phyloP scores from a whole-genome alignment of 2,797 vertebrate genomes.

The Scleropages formosus region DNA sequence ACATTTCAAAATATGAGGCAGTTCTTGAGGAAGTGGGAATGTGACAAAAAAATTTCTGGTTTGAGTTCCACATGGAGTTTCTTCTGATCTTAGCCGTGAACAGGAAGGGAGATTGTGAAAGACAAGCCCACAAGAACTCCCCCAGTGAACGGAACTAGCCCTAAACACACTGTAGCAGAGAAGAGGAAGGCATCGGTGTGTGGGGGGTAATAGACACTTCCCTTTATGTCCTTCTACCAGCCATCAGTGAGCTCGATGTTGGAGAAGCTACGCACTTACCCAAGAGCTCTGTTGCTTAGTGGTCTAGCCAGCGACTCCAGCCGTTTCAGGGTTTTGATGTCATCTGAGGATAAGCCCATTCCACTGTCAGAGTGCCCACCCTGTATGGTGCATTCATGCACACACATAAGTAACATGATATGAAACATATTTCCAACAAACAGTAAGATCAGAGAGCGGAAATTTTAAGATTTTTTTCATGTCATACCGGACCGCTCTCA shows the following conservation, averaged over 20 bases:
- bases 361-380: conserved; percentile 81
- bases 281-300: conserved; percentile 84
- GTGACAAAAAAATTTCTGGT: background rate
- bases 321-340: conserved; percentile 79
- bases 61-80: background rate
- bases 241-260: conserved; percentile 29
- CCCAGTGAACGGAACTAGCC: background rate
- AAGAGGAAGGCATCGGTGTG: conserved; percentile 29
- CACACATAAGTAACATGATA: background rate
- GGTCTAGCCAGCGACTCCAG: conserved; percentile 80
- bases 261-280: conserved; percentile 69
- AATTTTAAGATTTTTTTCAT: too few relatives aligned
- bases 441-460: too few relatives aligned
- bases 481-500: too few relatives aligned
- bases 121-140: too few relatives aligned
- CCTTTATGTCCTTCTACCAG: conserved; percentile 26
- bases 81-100: too few relatives aligned
- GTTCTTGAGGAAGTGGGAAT: too few relatives aligned
- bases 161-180: conserved; percentile 63
- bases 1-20: too few relatives aligned
- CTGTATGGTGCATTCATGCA: conserved; percentile 51
- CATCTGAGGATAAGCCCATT: conserved; percentile 82
- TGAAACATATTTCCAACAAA: too few relatives aligned
- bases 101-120: too few relatives aligned
- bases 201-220: background rate